phyloP scores from a whole-genome alignment of 1,140 invertebrate genomes.

The Mercenaria mercenaria region DNA sequence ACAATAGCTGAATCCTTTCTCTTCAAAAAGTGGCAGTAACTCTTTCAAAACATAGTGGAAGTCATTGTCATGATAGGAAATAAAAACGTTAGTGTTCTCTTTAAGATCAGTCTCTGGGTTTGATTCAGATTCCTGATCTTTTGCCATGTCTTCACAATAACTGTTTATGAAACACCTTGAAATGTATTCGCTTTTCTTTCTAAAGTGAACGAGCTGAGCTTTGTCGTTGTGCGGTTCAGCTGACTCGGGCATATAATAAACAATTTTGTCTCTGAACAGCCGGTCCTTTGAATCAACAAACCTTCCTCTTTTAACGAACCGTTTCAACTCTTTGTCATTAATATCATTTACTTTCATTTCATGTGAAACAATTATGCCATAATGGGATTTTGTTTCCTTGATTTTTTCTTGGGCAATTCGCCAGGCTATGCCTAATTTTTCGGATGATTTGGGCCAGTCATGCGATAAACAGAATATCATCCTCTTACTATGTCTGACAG shows the following conservation, averaged over 20 bases:
- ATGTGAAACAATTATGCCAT: conserved; percentile 70
- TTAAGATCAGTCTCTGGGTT: too few relatives aligned
- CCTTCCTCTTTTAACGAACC: conserved; percentile 70
- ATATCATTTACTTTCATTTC: conserved; percentile 54
- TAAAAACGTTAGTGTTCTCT: conserved; percentile 57
- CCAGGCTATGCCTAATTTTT: conserved; percentile 70
- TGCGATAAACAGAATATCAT: conserved; percentile 72
- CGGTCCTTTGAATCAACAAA: conserved; percentile 65
- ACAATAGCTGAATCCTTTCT: conserved; percentile 66
- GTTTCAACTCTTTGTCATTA: conserved; percentile 66
- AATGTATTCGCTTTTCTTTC: conserved; percentile 8
- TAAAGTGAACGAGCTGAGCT: neutral
- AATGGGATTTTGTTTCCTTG: conserved; percentile 72
- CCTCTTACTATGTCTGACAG: conserved; percentile 71
- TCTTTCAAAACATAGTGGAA: conserved; percentile 67
- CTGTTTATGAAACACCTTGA: conserved; percentile 31
- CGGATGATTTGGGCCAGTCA: conserved; percentile 61
- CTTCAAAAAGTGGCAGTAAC: conserved; percentile 66
- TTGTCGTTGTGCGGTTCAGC: neutral
- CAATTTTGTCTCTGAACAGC: conserved; percentile 68
- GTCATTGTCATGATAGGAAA: conserved; percentile 74
- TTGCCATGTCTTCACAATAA: neutral
- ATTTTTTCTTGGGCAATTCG: conserved; percentile 73
- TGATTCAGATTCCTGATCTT: neutral
- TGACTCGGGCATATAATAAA: conserved; percentile 67